A percentile compares a stretch with the other conserved stretches of the same genome.
These are phyloP conservation scores for Drosophila pectinifera DNA, from an alignment of 1,140 invertebrate genomes.

Conservation along the genomic window DNA sequence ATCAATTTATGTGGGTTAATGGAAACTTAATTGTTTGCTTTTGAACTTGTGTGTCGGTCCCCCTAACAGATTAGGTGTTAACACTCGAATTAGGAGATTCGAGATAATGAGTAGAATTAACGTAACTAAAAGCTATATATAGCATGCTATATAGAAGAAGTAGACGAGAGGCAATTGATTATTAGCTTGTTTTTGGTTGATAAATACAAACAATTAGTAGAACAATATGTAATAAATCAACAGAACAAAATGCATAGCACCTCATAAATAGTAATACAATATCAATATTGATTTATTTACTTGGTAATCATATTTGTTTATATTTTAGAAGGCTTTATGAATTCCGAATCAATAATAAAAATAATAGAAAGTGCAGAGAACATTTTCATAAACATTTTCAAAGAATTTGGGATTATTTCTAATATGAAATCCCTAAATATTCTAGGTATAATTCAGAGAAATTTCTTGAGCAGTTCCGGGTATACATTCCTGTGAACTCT, in stretches of 20 bases:
- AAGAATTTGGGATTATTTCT: not conserved
- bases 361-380: not conserved
- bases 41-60: not conserved
- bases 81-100: slow-evolving; percentile 18
- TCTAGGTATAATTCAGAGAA: not conserved
- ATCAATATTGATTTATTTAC: not conserved
- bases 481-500: not conserved
- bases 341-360: not conserved
- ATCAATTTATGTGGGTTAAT: slow-evolving; percentile 29
- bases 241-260: not conserved
- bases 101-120: slow-evolving; percentile 33
- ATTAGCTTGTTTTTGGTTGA: slow-evolving; percentile 21
- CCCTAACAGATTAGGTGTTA: slow-evolving; percentile 15
- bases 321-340: not conserved
- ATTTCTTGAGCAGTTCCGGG: not conserved
- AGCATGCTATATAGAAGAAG: slow-evolving; percentile 1
- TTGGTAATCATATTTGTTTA: not conserved
- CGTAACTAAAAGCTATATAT: slow-evolving; percentile 28
- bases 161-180: not conserved
- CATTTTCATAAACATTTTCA: no score
- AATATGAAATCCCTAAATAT: not conserved
- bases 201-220: slow-evolving; percentile 22
- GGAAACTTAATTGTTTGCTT: slow-evolving; percentile 26
- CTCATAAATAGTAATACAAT: not conserved
- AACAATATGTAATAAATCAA: slow-evolving; percentile 9